Evolutionary conservation across 2,888 invertebrate species (phyloP).

Genomic region (Papilio gigon): DNA sequence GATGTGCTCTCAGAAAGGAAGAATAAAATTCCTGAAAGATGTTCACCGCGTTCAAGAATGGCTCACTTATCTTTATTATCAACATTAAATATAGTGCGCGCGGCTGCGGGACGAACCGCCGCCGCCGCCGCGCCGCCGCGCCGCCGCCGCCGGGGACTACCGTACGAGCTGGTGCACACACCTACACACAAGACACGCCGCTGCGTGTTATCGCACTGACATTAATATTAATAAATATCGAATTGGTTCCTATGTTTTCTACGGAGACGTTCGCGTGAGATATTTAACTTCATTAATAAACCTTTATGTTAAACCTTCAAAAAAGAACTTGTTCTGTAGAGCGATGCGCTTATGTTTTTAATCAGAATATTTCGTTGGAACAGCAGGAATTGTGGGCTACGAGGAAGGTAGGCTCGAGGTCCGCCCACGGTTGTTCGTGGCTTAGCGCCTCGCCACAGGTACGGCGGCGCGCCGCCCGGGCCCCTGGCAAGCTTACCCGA

Average conservation of each 20-base stretch:
- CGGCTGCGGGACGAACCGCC: too few species aligned
- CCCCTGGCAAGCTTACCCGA: too few species aligned
- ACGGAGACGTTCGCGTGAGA: neutral
- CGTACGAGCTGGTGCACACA: too few species aligned
- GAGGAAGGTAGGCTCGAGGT: neutral
- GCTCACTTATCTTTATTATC: constrained; percentile 22
- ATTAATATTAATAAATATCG: too few species aligned
- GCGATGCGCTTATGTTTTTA: neutral
- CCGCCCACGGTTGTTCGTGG: neutral
- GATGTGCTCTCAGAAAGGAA: constrained; percentile 32
- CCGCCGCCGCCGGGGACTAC: too few species aligned
- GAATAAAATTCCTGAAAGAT: constrained; percentile 23
- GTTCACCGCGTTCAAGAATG: constrained; percentile 15
- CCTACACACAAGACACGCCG: too few species aligned
- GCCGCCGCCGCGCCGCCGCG: too few species aligned
- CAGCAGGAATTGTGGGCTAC: neutral
- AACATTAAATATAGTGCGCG: constrained; percentile 7
- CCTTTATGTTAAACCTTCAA: too few species aligned
- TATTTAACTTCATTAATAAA: too few species aligned
- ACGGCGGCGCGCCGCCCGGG: neutral
- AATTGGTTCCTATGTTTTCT: neutral
- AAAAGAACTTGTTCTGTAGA: neutral
- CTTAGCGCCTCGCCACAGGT: neutral
- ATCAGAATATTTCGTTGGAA: neutral
- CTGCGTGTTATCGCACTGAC: too few species aligned